Evolutionary conservation across 2,797 vertebrate species (phyloP).

Genomic region (Lacerta agilis): DNA sequence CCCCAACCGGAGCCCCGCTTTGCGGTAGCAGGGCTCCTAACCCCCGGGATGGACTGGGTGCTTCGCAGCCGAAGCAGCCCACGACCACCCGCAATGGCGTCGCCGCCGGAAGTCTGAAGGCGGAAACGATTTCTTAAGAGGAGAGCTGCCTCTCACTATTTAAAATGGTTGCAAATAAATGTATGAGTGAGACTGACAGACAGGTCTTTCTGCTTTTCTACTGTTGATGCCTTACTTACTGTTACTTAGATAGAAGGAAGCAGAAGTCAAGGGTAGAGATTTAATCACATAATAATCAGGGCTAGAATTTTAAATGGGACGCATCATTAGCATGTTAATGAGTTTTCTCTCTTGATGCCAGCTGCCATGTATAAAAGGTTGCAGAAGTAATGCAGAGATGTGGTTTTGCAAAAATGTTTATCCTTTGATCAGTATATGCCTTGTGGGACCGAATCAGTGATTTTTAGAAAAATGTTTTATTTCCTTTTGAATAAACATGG

Average conservation of each 20-base stretch:
- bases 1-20: too few species aligned
- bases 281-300: constrained; percentile 80
- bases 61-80: too few species aligned
- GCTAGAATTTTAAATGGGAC: constrained; percentile 78
- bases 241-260: constrained; percentile 69
- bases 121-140: background rate
- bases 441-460: constrained; percentile 42
- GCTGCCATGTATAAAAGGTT: constrained; percentile 72
- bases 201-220: constrained; percentile 7
- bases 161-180: background rate
- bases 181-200: constrained; percentile 18
- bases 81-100: too few species aligned
- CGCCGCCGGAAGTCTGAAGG: too few species aligned
- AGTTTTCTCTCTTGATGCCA: constrained; percentile 69
- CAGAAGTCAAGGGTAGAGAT: constrained; percentile 72
- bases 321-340: constrained; percentile 79
- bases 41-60: too few species aligned
- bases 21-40: too few species aligned
- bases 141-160: background rate
- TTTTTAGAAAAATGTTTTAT: constrained; percentile 53
- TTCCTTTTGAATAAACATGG: constrained; percentile 30
- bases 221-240: constrained; percentile 60
- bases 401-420: constrained; percentile 51
- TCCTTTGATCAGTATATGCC: constrained; percentile 55
- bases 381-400: constrained; percentile 66